Base-by-base conservation (phyloP, 2,888 invertebrate genomes). In the Pyrocoelia pectoralis region DNA sequence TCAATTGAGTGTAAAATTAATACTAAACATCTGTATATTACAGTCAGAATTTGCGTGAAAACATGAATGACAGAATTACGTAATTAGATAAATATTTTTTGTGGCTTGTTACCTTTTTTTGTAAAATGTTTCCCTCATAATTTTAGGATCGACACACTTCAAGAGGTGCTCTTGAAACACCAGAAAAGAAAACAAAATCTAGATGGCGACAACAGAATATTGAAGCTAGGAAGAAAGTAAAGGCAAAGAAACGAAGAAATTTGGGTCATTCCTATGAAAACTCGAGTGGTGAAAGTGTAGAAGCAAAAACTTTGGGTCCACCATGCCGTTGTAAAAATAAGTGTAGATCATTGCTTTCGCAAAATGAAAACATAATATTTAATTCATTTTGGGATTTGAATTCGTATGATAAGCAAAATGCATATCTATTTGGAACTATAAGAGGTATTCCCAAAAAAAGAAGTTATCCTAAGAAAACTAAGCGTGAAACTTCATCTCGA, bases 401-500 rank as follows among this genome's bases (percentile, higher is more conserved):
- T 19, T 8, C 2, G n/a, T 61, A 50, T 9, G 12, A 61, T 14
- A 61, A 61, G 48, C 61, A 56, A 50, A 61, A 56, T 33, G 33
- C 15, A 29, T 61, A 56, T 29, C 17, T 56, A n/a, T 56, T 46
- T 48, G 4, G n/a, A 24, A 24, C 1, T 19, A 65, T 67, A 14
- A 65, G 61, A 63, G 8, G 12, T 18, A 10, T 51, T 18, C 12
- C 57, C 4, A 59, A 65, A 63, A 65, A 67, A 49, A 19, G 65
- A 19, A 50, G 28, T 18, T 66, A 64, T 43, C 61, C 24, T 29
- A 61, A 68, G 51, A 60, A 67, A 58, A 58, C 53, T 18, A 61
- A 58, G 53, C 19, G 53, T 56, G 17, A 40, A 13, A 29, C 43
- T 14, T 66, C 63, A n/a, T 52, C 59, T 8, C 46, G 61, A 9